A percentile compares a stretch with the other conserved stretches of the same genome.
phyloP scores from a whole-genome alignment of 92 coral and sea anemone genomes.

The Zoanthus gigantus region DNA sequence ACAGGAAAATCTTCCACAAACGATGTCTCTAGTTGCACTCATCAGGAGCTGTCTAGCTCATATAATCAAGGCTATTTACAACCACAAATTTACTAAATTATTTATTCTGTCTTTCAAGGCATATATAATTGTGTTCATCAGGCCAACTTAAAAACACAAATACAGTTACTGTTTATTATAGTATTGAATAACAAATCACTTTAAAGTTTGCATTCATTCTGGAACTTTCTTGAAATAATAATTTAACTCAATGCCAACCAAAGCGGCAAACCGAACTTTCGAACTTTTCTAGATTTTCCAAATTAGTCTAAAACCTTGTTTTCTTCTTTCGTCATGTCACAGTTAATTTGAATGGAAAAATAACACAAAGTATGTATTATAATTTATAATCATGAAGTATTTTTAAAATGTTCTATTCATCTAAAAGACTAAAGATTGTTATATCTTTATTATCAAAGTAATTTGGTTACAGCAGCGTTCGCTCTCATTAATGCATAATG shows the following conservation, averaged over 20 bases:
- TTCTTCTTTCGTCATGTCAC: not conserved
- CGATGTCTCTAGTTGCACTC: not conserved
- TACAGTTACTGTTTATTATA: not conserved
- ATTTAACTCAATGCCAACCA: not conserved
- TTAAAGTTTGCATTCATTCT: not conserved
- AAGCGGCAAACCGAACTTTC: not conserved
- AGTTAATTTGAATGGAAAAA: not conserved
- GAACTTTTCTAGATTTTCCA: not conserved
- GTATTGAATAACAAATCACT: not conserved
- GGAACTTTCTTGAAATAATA: slow-evolving; percentile 7
- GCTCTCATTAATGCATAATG: not conserved
- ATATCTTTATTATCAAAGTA: not conserved
- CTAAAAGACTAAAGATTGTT: too few relatives aligned
- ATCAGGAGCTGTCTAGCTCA: not conserved
- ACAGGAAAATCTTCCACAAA: slow-evolving; percentile 7
- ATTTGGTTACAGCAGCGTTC: not conserved
- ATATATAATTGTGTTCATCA: not conserved
- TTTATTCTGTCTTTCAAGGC: not conserved
- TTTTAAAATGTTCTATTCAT: not conserved
- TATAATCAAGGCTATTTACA: too few relatives aligned
- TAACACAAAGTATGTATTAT: not conserved
- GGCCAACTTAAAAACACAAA: not conserved
- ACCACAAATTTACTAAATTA: not conserved
- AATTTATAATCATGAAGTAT: not conserved
- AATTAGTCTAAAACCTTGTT: not conserved